A percentile compares a stretch with the other conserved stretches of the same genome.
These are phyloP conservation scores for Campoplex capitator DNA, from an alignment of 2,888 invertebrate species.

Conservation along the genomic window DNA sequence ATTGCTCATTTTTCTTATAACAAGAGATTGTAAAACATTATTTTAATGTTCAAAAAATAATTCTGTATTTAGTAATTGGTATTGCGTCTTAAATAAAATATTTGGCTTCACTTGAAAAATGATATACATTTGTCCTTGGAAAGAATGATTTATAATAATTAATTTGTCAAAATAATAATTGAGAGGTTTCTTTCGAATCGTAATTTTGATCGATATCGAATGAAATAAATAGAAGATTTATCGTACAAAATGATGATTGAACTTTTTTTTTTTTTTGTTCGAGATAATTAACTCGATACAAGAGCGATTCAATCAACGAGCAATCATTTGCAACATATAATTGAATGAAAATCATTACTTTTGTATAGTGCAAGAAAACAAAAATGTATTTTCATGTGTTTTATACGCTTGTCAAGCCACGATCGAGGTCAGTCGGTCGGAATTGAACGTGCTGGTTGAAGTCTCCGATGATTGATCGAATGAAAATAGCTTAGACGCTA, in stretches of 20 bases:
- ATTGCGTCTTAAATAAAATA: no score
- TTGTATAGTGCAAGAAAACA: not conserved
- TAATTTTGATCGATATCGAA: not conserved
- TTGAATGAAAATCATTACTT: not conserved
- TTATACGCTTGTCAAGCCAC: not conserved
- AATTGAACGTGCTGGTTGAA: slow-evolving; percentile 51
- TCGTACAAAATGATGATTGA: not conserved
- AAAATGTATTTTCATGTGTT: slow-evolving; percentile 24
- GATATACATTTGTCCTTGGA: no score
- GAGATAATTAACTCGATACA: not conserved
- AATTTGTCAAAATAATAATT: no score
- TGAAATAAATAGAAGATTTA: not conserved
- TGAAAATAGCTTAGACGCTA: slow-evolving; percentile 58
- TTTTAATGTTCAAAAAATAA: no score
- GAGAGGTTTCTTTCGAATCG: no score
- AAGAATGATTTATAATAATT: no score
- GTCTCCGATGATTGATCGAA: slow-evolving; percentile 59
- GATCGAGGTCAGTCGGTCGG: slow-evolving; percentile 59
- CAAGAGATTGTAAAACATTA: no score
- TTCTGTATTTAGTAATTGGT: no score
- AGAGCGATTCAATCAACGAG: not conserved
- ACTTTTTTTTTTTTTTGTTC: not conserved
- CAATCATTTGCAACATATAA: not conserved
- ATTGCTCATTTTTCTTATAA: no score
- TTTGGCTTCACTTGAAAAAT: no score